These are phyloP conservation scores for Nebria ingens DNA, from an alignment of 1,140 invertebrate genomes.

Conservation along the genomic window DNA sequence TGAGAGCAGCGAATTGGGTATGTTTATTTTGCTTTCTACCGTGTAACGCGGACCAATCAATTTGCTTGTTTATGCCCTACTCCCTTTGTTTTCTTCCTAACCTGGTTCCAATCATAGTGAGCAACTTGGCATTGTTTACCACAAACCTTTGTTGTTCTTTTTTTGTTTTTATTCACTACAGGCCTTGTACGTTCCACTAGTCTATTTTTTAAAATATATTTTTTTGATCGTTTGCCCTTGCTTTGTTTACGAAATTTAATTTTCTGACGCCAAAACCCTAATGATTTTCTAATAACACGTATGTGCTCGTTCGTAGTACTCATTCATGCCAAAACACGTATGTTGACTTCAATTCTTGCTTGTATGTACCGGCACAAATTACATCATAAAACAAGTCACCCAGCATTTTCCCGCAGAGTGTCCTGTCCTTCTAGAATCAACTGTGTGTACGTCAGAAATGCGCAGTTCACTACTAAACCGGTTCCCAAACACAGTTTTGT, in stretches of 20 bases:
- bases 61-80: background rate
- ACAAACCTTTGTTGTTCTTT: too few relatives aligned
- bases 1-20: conserved; percentile 29
- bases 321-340: background rate
- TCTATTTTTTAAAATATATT: background rate
- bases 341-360: background rate
- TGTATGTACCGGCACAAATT: background rate
- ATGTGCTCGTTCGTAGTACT: background rate
- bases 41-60: background rate
- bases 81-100: conserved; percentile 9
- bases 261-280: background rate
- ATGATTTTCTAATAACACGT: too few relatives aligned
- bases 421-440: conserved; percentile 2
- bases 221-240: too few relatives aligned
- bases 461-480: background rate
- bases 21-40: conserved; percentile 13
- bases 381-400: background rate
- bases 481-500: background rate
- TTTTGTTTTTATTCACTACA: too few relatives aligned
- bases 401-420: background rate
- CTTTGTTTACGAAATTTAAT: too few relatives aligned
- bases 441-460: background rate
- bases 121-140: background rate
- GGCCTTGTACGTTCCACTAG: background rate
- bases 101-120: background rate